Evolutionary conservation across 2,797 vertebrate species (phyloP).

Genomic region (Luscinia luscinia): DNA sequence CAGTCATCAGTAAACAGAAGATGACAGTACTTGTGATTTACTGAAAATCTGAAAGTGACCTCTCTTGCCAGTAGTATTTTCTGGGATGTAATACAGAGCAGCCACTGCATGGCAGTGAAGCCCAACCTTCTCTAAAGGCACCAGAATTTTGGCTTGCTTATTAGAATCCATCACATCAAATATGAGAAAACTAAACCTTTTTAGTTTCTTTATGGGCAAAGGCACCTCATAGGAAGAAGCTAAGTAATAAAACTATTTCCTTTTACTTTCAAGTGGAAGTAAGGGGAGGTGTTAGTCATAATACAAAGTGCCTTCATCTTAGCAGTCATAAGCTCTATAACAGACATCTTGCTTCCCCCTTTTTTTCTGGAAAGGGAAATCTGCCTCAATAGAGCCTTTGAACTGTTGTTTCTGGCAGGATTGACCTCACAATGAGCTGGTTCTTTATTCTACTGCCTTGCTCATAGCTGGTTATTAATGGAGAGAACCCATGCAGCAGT

Average conservation of each 20-base stretch:
- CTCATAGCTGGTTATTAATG: not conserved
- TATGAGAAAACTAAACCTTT: not conserved
- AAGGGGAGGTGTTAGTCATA: not conserved
- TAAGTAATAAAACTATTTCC: not conserved
- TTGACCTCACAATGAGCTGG: not conserved
- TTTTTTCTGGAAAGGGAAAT: not conserved
- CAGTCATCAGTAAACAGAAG: not conserved
- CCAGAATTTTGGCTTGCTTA: not conserved
- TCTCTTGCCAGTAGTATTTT: not conserved
- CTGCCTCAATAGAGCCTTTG: not conserved
- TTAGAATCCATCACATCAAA: not conserved
- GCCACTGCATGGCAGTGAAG: not conserved
- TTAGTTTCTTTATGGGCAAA: not conserved
- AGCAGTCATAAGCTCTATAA: not conserved
- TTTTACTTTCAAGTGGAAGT: not conserved
- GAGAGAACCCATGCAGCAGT: not conserved
- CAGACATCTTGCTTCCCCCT: not conserved
- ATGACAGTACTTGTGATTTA: not conserved
- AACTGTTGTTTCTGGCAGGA: not conserved
- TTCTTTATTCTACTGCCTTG: not conserved
- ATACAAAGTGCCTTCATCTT: not conserved
- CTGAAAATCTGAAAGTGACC: not conserved
- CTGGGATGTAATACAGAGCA: not conserved
- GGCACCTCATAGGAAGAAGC: not conserved
- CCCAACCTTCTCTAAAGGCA: not conserved